These are phyloP conservation scores for Hylaeus volcanicus DNA, from an alignment of 1,140 invertebrate species.

Conservation along the genomic window DNA sequence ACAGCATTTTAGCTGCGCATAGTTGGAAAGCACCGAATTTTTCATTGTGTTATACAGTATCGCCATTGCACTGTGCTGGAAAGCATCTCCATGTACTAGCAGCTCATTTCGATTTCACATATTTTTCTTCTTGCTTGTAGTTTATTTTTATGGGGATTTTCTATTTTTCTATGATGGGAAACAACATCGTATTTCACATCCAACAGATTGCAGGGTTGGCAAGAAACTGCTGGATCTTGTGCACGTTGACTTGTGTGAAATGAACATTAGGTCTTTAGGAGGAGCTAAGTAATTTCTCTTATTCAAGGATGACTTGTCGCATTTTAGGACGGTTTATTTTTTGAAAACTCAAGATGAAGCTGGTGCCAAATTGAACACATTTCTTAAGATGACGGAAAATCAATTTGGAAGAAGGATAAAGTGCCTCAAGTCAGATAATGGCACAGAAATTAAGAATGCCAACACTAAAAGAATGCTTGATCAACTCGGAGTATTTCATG, in stretches of 20 bases:
- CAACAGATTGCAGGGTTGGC: slow-evolving; percentile 44
- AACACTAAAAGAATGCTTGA: neutral
- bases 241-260: slow-evolving; percentile 78
- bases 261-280: slow-evolving; percentile 70
- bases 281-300: slow-evolving; percentile 71
- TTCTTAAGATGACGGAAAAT: slow-evolving; percentile 4
- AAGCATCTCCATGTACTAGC: no score
- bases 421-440: slow-evolving; percentile 29
- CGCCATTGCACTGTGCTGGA: no score
- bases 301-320: slow-evolving; percentile 77
- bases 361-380: neutral
- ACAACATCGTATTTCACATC: slow-evolving; percentile 2
- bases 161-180: slow-evolving; percentile 52
- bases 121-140: no score
- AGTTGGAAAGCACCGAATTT: no score
- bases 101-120: no score
- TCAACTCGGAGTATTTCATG: neutral
- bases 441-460: slow-evolving; percentile 1
- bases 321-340: slow-evolving; percentile 70
- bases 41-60: no score
- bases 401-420: neutral
- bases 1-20: no score
- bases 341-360: slow-evolving; percentile 73
- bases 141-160: no score
- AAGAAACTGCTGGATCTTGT: slow-evolving; percentile 71